Base-by-base conservation (phyloP, 2,888 invertebrate species). In the Choreutis nemorana region DNA sequence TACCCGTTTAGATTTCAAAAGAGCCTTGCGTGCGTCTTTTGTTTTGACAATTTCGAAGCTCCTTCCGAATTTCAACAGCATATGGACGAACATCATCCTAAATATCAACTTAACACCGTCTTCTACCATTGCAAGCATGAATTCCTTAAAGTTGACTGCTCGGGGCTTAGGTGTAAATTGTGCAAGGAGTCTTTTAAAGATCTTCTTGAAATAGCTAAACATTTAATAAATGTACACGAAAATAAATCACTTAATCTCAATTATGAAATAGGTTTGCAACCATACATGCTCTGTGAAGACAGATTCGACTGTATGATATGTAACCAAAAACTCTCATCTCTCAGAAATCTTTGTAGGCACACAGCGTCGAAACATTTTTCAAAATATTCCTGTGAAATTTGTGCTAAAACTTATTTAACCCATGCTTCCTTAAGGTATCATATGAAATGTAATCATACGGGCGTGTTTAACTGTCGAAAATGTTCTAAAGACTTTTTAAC, bases 1-100 rank as follows among this genome's bases (percentile, higher is more conserved):
- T 68, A 65, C 44, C 77, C 77, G 37, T 77, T 75, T 60, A 57
- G 75, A 41, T 52, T 68, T 31, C 55, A 51, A 6, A 62, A 60
- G 34, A 41, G 36, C 8, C 46, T 73, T 41, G 50, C 64, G 31
- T 77, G 77, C 43, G 72, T 73, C 37, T 77, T 67, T 54, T 77
- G 77, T 55, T 54, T 59, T 37, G 72, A 75, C 21, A 50, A 56
- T 14, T 65, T 53, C 33, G 50, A 54, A 12, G 62, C 67, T 8
- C 71, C 72, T 0, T 44, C 44, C 4, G 43, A 45, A 7, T 73
- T 59, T 40, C 59, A 73, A 27, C 35, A 35, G 3, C 77, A 77
- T 35, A 45, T 68, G 36, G 56, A 61, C 26, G 45, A 49, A 1
- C 42, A 40, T 4, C 75, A 75, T 8, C 10, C 2, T 11, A 10